These are phyloP conservation scores for Xenopus tropicalis DNA, from an alignment of 2,113 vertebrate species.

Conservation along the genomic window DNA sequence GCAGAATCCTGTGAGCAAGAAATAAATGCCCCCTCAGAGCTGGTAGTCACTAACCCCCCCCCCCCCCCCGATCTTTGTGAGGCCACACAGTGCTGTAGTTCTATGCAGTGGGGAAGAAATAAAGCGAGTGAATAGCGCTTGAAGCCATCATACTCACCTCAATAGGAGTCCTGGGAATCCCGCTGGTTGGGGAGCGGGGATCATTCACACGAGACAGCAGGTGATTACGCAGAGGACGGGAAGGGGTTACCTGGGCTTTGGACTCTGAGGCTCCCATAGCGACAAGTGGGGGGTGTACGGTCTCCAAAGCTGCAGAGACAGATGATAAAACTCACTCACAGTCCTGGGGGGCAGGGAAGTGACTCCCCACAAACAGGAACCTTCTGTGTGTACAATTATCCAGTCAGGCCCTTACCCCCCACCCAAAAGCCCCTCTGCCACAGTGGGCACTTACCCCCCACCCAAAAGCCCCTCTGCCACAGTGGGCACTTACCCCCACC, in stretches of 20 bases:
- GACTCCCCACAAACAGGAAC: neutral
- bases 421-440: too few species aligned
- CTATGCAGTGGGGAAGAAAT: too few species aligned
- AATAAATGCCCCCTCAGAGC: too few species aligned
- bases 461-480: too few species aligned
- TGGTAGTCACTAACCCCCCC: too few species aligned
- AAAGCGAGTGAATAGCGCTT: too few species aligned
- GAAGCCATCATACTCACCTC: conserved; percentile 54
- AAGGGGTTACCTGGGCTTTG: conserved; percentile 56
- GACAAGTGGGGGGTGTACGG: neutral
- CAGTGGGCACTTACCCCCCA: neutral
- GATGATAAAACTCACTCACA: neutral
- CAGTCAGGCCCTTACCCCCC: neutral
- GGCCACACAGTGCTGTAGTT: too few species aligned
- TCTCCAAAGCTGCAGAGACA: neutral
- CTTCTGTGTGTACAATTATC: neutral
- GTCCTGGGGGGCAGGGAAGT: neutral
- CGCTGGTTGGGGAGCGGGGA: conserved; percentile 80
- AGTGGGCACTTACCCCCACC: too few species aligned
- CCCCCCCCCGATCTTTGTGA: too few species aligned
- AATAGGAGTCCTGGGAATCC: conserved; percentile 76
- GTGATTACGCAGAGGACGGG: conserved; percentile 55
- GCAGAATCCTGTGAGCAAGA: too few species aligned
- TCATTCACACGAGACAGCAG: conserved; percentile 66
- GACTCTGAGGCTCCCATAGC: conserved; percentile 81